Conservation (phyloP, 2,113 vertebrate species). For the Pungitius pungitius region DNA sequence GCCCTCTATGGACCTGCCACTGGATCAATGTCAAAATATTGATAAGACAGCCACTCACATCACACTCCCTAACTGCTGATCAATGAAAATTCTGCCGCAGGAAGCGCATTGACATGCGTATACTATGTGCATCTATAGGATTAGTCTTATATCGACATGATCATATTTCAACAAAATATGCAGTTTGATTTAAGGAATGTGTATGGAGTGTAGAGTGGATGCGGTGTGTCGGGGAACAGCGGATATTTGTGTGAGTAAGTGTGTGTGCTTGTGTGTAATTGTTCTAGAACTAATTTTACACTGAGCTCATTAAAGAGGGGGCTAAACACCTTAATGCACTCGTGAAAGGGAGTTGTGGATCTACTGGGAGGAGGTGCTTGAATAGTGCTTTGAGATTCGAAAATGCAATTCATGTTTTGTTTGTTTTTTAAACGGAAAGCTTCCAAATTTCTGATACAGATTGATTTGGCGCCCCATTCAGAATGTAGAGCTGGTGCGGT, state of each 20-base stretch:
- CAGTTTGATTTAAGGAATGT: conserved; percentile 23
- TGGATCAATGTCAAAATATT: conserved; percentile 77
- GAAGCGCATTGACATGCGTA: conserved; percentile 26
- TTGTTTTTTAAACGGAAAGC: conserved; percentile 21
- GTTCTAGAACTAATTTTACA: conserved; percentile 62
- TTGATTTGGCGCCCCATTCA: background rate
- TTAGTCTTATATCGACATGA: conserved; percentile 2
- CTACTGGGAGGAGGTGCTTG: conserved; percentile 51
- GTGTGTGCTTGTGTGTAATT: conserved; percentile 38
- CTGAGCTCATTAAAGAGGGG: conserved; percentile 63
- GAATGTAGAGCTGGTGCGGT: background rate
- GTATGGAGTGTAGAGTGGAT: conserved; percentile 24
- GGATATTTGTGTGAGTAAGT: conserved; percentile 22
- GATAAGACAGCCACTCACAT: conserved; percentile 39
- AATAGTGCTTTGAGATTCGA: conserved; percentile 28
- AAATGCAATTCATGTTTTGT: conserved; percentile 17
- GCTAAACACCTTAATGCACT: conserved; percentile 59
- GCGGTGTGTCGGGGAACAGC: conserved; percentile 18
- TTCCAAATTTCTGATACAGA: background rate
- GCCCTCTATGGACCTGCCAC: too few species aligned
- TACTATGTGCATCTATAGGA: conserved; percentile 10
- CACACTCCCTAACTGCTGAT: conserved; percentile 57
- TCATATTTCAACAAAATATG: conserved; percentile 23
- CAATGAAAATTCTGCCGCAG: conserved; percentile 52
- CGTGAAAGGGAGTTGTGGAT: conserved; percentile 33